Evolutionary conservation across 2,113 vertebrate genomes (phyloP).

Genomic region (Cairina moschata): DNA sequence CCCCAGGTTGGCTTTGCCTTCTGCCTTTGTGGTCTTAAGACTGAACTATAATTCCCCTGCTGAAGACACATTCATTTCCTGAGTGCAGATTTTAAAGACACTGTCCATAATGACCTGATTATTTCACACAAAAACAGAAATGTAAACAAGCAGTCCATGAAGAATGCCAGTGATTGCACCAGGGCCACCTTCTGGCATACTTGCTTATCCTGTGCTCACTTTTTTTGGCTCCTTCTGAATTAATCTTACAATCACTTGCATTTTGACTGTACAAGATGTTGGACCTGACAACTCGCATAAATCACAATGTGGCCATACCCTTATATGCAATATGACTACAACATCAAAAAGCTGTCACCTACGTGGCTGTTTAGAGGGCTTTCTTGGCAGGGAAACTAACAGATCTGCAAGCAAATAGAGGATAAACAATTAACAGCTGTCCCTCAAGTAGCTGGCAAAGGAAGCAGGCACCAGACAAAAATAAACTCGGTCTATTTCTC

Average conservation of each 20-base stretch:
- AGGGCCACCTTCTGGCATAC: background rate
- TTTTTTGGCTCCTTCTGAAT: background rate
- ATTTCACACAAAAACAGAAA: background rate
- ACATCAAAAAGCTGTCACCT: background rate
- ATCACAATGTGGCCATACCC: background rate
- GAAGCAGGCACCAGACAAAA: background rate
- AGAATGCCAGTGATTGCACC: background rate
- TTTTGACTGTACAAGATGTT: background rate
- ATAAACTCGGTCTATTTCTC: background rate
- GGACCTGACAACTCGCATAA: slow-evolving; percentile 7
- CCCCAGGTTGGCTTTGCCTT: background rate
- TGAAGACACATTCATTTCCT: background rate
- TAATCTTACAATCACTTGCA: background rate
- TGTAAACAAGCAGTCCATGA: background rate
- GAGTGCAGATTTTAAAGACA: background rate
- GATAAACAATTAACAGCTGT: background rate
- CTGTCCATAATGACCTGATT: background rate
- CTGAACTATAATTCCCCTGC: background rate
- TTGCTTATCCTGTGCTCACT: rapidly evolving
- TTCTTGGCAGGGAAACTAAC: background rate
- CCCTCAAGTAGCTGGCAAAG: background rate
- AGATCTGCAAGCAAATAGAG: background rate
- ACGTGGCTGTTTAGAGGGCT: background rate
- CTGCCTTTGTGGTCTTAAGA: background rate
- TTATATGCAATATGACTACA: background rate